A percentile compares a stretch with the other conserved stretches of the same genome.
These are phyloP conservation scores for Pseudopleuronectes americanus DNA, from an alignment of 2,797 vertebrate species.

Conservation along the genomic window DNA sequence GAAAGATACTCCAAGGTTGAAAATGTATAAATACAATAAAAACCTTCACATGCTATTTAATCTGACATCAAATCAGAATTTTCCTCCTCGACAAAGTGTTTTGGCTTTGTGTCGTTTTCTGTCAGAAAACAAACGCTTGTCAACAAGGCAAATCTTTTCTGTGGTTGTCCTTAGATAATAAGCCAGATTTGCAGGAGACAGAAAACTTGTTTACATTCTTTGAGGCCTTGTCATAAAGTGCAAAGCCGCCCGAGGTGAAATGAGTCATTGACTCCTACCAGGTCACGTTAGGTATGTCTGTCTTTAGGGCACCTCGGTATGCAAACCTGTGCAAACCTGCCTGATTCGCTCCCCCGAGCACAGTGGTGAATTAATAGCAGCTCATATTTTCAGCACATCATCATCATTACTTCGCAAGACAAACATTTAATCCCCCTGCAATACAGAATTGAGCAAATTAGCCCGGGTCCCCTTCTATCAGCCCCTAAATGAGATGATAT, in stretches of 20 bases:
- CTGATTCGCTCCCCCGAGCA: slow-evolving; percentile 10
- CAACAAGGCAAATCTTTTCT: slow-evolving; percentile 57
- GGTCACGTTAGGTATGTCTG: slow-evolving; percentile 65
- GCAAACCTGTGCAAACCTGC: slow-evolving; percentile 65
- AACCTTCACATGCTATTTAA: slow-evolving; percentile 43
- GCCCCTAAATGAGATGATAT: slow-evolving; percentile 78
- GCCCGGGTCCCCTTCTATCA: slow-evolving; percentile 72
- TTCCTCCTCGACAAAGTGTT: slow-evolving; percentile 43
- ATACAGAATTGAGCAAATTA: slow-evolving; percentile 64
- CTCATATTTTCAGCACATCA: slow-evolving; percentile 66
- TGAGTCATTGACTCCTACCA: slow-evolving; percentile 64
- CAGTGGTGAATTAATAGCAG: slow-evolving; percentile 59
- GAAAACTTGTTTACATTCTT: slow-evolving; percentile 79
- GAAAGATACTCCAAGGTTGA: slow-evolving; percentile 49
- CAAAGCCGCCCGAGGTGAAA: slow-evolving; percentile 70
- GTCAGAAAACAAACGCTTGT: slow-evolving; percentile 66
- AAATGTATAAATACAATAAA: slow-evolving; percentile 1
- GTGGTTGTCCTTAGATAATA: slow-evolving; percentile 68
- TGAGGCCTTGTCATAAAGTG: slow-evolving; percentile 67
- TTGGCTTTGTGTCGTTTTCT: slow-evolving; percentile 36
- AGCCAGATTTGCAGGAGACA: slow-evolving; percentile 66
- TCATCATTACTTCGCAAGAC: slow-evolving; percentile 74
- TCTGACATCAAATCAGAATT: slow-evolving; percentile 56
- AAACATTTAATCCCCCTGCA: slow-evolving; percentile 74
- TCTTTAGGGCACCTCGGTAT: slow-evolving; percentile 54